A percentile compares a stretch with the other conserved stretches of the same genome.
phyloP scores from a whole-genome alignment of 2,888 invertebrate species.

The Andrena bucephala region DNA sequence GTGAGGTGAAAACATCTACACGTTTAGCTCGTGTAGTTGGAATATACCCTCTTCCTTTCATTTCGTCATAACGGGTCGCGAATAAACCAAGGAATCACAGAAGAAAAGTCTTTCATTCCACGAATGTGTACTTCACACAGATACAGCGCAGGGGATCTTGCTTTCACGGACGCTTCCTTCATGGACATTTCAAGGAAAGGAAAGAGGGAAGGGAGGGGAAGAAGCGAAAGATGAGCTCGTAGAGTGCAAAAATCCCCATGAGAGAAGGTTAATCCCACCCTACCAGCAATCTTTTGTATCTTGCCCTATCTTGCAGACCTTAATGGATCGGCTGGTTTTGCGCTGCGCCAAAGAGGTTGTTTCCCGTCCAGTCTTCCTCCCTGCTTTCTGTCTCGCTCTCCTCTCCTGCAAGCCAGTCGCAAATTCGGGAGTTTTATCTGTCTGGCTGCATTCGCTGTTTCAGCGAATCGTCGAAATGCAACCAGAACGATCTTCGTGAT shows the following conservation, averaged over 20 bases:
- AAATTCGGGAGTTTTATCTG: constrained; percentile 75
- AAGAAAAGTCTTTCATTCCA: background rate
- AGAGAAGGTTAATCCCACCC: constrained; percentile 65
- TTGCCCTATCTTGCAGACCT: constrained; percentile 53
- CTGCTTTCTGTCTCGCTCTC: constrained; percentile 35
- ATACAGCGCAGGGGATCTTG: background rate
- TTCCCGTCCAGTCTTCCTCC: constrained; percentile 61
- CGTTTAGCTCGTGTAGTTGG: too few relatives aligned
- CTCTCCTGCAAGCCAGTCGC: constrained; percentile 55
- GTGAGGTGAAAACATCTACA: too few relatives aligned
- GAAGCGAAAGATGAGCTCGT: constrained; percentile 17
- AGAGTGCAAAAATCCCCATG: constrained; percentile 43
- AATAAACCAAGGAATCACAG: background rate
- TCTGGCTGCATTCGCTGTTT: constrained; percentile 27
- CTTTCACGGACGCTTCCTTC: background rate
- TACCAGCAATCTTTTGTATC: constrained; percentile 65
- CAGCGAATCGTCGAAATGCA: constrained; percentile 21
- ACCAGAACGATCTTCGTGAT: constrained; percentile 15
- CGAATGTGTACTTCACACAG: background rate
- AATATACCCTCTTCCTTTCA: too few relatives aligned
- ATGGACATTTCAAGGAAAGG: background rate
- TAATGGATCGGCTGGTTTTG: constrained; percentile 75
- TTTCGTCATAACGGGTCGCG: too few relatives aligned
- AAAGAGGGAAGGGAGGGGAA: background rate
- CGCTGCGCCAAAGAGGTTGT: constrained; percentile 65